These are phyloP conservation scores for Ceraclea dissimilis DNA, from an alignment of 2,888 invertebrate genomes.

Conservation along the genomic window DNA sequence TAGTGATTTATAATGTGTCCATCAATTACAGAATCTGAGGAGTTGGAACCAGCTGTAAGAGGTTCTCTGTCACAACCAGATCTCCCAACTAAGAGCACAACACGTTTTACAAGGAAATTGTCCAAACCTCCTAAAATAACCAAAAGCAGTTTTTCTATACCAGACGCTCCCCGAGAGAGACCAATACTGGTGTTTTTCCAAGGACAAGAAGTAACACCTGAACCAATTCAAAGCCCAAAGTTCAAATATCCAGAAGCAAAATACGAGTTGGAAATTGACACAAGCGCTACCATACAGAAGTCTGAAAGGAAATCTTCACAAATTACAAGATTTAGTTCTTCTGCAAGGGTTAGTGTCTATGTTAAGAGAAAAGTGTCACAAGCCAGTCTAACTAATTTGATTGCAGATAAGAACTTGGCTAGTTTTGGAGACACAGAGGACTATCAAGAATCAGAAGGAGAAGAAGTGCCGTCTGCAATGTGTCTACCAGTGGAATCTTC, in stretches of 20 bases:
- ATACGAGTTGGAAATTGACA: slow-evolving; percentile 5
- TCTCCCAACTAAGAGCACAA: background rate
- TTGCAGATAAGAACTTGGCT: slow-evolving; percentile 2
- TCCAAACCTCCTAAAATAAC: background rate
- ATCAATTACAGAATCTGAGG: background rate
- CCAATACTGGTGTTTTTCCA: slow-evolving; percentile 3
- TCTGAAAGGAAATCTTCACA: slow-evolving; percentile 5
- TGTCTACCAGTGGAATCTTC: slow-evolving; percentile 7
- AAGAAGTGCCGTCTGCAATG: slow-evolving; percentile 5
- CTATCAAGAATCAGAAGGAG: background rate
- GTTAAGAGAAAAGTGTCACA: background rate
- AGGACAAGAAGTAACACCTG: slow-evolving; percentile 9
- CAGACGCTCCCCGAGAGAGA: background rate
- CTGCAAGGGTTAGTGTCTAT: too few relatives aligned
- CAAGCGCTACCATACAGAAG: background rate
- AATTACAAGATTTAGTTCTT: background rate
- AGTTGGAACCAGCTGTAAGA: background rate
- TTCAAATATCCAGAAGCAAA: background rate
- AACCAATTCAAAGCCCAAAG: slow-evolving; percentile 1
- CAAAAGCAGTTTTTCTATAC: background rate
- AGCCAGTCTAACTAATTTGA: slow-evolving; percentile 4
- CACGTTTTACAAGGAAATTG: background rate
- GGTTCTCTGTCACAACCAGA: background rate
- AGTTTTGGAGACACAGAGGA: background rate
- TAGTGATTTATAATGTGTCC: background rate